Percentiles rank a stretch among this genome's conserved stretches.
Conservation (phyloP, 2,888 invertebrate genomes). For the Terebella lapidaria region DNA sequence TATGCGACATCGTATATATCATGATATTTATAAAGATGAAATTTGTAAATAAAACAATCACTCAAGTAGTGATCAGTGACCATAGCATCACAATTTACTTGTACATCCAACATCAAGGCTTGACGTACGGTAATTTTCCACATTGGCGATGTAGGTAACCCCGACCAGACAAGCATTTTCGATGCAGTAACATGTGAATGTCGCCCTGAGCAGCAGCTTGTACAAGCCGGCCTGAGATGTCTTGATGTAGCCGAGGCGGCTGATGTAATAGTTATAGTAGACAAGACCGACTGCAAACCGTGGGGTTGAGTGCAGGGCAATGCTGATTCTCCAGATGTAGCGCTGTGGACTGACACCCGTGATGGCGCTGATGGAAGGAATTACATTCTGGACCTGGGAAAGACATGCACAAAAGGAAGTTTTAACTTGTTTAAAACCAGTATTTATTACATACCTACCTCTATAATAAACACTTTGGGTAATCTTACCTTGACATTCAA, state of each 20-base stretch:
- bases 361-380: slow-evolving; percentile 93
- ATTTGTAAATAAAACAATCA: background rate
- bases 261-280: slow-evolving; percentile 71
- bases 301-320: slow-evolving; percentile 80
- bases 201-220: slow-evolving; percentile 12
- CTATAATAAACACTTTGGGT: no score
- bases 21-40: background rate
- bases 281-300: slow-evolving; percentile 75
- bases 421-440: no score
- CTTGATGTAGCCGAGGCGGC: slow-evolving; percentile 51
- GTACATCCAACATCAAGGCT: no score
- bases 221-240: slow-evolving; percentile 6
- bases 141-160: slow-evolving; percentile 88
- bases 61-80: no score
- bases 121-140: slow-evolving; percentile 79
- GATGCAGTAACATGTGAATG: slow-evolving; percentile 66
- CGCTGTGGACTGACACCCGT: slow-evolving; percentile 82
- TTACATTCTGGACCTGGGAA: slow-evolving; percentile 81
- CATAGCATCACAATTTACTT: no score
- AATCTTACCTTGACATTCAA: no score
- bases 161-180: slow-evolving; percentile 82
- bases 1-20: background rate
- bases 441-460: no score
- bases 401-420: background rate
- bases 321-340: slow-evolving; percentile 87